A percentile compares a stretch with the other conserved stretches of the same genome.
Conservation (phyloP, 2,888 invertebrate species). For the Tubulanus polymorphus region DNA sequence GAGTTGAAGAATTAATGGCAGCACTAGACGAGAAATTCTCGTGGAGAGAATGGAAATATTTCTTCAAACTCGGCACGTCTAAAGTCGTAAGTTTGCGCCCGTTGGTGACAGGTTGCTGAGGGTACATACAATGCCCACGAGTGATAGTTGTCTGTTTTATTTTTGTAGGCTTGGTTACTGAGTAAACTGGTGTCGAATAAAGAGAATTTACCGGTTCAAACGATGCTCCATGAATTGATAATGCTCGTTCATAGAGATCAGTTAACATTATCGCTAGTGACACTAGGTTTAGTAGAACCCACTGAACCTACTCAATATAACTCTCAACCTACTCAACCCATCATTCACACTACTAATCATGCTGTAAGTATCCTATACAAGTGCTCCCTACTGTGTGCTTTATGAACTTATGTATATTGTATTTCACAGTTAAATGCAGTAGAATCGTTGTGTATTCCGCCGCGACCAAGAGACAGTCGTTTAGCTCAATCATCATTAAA, state of each 20-base stretch:
- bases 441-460: conserved; percentile 63
- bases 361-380: too few species aligned
- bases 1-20: conserved; percentile 62
- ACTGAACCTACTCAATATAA: conserved; percentile 15
- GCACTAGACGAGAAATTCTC: conserved; percentile 62
- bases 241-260: conserved; percentile 63
- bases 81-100: conserved; percentile 62
- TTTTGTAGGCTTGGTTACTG: conserved; percentile 49
- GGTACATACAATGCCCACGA: neutral
- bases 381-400: too few species aligned
- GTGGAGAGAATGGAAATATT: conserved; percentile 53
- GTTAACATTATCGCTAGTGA: conserved; percentile 61
- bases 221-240: conserved; percentile 56
- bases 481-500: conserved; percentile 62
- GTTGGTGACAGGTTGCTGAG: too few species aligned
- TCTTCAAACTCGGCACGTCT: conserved; percentile 56
- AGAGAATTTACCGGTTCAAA: conserved; percentile 33
- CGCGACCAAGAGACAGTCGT: conserved; percentile 59
- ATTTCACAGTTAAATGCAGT: conserved; percentile 60
- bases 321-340: neutral
- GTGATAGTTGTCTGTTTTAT: neutral
- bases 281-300: conserved; percentile 59
- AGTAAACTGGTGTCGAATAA: conserved; percentile 44
- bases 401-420: neutral
- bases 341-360: neutral